phyloP scores from a whole-genome alignment of 2,113 vertebrate genomes.

The Phycodurus eques region DNA sequence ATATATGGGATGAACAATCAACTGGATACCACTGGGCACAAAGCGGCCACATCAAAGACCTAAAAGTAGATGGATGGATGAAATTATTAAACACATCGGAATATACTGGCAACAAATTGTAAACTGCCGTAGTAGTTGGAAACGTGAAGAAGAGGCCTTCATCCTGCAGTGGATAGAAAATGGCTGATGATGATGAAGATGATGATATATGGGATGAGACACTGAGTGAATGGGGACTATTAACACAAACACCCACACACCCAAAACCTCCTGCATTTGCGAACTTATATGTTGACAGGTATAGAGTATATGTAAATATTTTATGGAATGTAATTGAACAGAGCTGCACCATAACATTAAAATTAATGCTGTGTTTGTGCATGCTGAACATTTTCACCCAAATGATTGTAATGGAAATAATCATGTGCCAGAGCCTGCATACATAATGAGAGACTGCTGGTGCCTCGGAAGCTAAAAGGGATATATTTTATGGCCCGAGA shows the following conservation, averaged over 20 bases:
- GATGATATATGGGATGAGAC: not conserved
- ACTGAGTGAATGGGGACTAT: not conserved
- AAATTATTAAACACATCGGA: too few species aligned
- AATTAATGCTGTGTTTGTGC: slow-evolving; percentile 71
- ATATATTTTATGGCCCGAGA: slow-evolving; percentile 61
- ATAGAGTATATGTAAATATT: slow-evolving; percentile 68
- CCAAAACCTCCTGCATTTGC: slow-evolving; percentile 17
- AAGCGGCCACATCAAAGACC: too few species aligned
- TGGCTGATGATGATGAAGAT: too few species aligned
- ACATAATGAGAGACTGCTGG: slow-evolving; percentile 44
- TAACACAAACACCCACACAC: slow-evolving; percentile 1
- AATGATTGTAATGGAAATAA: slow-evolving; percentile 71
- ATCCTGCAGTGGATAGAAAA: too few species aligned
- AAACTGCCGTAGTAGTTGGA: too few species aligned
- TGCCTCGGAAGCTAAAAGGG: slow-evolving; percentile 60
- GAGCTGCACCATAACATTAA: slow-evolving; percentile 64
- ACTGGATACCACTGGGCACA: too few species aligned
- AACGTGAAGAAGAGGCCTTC: too few species aligned
- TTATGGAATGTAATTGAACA: slow-evolving; percentile 68
- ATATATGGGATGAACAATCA: too few species aligned
- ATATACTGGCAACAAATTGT: too few species aligned
- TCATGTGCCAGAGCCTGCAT: slow-evolving; percentile 60
- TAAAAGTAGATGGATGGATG: too few species aligned
- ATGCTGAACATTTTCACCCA: slow-evolving; percentile 61
- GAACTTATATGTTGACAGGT: slow-evolving; percentile 33